Evolutionary conservation across 2,113 vertebrate genomes (phyloP).

Genomic region (Cryptomyrus ogoouensis): DNA sequence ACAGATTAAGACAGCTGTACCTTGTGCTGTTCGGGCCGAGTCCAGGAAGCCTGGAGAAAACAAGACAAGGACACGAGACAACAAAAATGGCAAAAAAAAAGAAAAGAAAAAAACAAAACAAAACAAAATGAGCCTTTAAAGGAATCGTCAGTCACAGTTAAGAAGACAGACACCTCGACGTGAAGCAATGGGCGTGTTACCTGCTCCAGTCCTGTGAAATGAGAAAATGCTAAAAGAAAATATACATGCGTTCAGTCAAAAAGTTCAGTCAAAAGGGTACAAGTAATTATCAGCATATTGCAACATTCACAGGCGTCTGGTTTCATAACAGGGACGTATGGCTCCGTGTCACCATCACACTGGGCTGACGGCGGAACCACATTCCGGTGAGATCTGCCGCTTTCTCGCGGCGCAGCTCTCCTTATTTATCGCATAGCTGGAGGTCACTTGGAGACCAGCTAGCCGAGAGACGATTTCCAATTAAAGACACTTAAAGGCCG

Average conservation of each 20-base stretch:
- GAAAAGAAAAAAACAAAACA: constrained; percentile 48
- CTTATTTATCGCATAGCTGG: neutral
- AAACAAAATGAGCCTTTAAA: constrained; percentile 53
- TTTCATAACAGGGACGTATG: neutral
- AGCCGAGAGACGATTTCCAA: neutral
- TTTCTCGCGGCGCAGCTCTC: neutral
- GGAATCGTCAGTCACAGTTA: constrained; percentile 35
- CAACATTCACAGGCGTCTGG: constrained; percentile 15
- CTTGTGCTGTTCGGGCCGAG: constrained; percentile 96
- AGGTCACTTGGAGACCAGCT: neutral
- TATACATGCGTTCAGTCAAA: constrained; percentile 8
- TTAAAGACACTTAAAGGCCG: neutral
- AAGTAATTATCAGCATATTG: constrained; percentile 21
- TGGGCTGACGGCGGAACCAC: neutral
- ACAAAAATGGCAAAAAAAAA: constrained; percentile 61
- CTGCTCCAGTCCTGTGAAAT: constrained; percentile 36
- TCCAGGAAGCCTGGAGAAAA: constrained; percentile 98
- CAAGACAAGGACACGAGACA: constrained; percentile 84
- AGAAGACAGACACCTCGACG: constrained; percentile 23
- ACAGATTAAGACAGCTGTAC: constrained; percentile 62
- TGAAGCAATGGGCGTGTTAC: constrained; percentile 29
- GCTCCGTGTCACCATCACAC: neutral
- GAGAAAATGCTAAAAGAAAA: constrained; percentile 30
- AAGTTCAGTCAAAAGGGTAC: constrained; percentile 18
- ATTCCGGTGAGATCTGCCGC: neutral